These are phyloP conservation scores for Malaclemys terrapin DNA, from an alignment of 2,113 vertebrate species.

Conservation along the genomic window DNA sequence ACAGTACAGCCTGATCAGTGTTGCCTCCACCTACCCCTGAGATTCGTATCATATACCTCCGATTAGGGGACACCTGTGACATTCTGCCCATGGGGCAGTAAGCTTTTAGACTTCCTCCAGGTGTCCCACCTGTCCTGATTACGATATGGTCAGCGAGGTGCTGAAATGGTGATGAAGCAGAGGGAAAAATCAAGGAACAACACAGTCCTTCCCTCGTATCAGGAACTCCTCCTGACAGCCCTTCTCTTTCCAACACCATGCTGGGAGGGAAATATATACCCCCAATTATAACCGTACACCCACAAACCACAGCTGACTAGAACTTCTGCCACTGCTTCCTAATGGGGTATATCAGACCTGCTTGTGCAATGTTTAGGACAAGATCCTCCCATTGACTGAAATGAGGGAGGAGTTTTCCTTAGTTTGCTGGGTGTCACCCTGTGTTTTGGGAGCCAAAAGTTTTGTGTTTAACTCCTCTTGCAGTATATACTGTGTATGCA, in stretches of 20 bases:
- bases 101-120: background rate
- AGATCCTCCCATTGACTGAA: background rate
- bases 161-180: background rate
- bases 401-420: background rate
- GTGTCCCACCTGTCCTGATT: background rate
- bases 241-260: background rate
- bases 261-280: background rate
- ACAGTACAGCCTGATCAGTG: background rate
- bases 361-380: background rate
- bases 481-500: background rate
- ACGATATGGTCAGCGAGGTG: accelerated
- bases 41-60: background rate
- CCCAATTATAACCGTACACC: background rate
- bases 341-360: background rate
- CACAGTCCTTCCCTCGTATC: background rate
- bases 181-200: background rate
- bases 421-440: background rate
- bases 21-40: background rate
- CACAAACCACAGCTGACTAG: background rate
- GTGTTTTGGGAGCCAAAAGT: background rate
- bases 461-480: background rate
- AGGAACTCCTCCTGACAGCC: background rate
- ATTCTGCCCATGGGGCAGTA: background rate
- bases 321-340: background rate
- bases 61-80: background rate